A percentile compares a stretch with the other conserved stretches of the same genome.
These are phyloP conservation scores for Amphiprion clarkii DNA, from an alignment of 2,797 vertebrate species.

Conservation along the genomic window DNA sequence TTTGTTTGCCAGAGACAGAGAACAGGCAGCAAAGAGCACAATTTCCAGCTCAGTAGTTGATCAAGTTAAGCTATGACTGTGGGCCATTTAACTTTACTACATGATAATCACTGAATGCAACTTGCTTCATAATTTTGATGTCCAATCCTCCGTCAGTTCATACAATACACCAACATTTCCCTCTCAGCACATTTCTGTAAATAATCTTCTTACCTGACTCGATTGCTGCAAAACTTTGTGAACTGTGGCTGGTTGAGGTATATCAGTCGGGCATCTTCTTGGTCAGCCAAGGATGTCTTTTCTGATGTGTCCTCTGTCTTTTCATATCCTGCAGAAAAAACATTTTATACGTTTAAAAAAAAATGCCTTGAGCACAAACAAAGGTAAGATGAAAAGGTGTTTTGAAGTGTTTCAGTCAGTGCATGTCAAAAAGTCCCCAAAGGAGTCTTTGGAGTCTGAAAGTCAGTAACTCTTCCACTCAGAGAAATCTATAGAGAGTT, in stretches of 20 bases:
- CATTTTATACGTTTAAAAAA: conserved; percentile 15
- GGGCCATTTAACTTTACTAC: conserved; percentile 6
- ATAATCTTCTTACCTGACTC: conserved; percentile 89
- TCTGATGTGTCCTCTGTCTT: conserved; percentile 95
- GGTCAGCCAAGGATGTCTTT: conserved; percentile 96
- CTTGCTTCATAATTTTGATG: background rate
- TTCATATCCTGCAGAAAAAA: conserved; percentile 91
- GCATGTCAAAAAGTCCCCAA: conserved; percentile 1
- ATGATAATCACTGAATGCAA: background rate
- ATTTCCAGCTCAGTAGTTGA: background rate
- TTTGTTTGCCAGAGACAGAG: conserved; percentile 18
- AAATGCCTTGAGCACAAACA: conserved; percentile 38
- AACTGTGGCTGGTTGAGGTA: conserved; percentile 96
- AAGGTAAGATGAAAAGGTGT: conserved; percentile 43
- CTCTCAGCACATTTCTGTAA: background rate
- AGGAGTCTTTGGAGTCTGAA: conserved; percentile 28
- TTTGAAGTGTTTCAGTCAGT: conserved; percentile 37
- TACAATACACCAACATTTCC: background rate
- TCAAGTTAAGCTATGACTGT: conserved; percentile 6
- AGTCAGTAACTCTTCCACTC: conserved; percentile 6
- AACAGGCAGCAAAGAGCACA: background rate
- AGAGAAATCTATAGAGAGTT: background rate
- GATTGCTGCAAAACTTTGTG: conserved; percentile 97
- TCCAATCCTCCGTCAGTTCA: background rate
- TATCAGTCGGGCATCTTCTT: conserved; percentile 94